These are phyloP conservation scores for Teleopsis dalmanni DNA, from an alignment of 1,140 invertebrate genomes.

Conservation along the genomic window DNA sequence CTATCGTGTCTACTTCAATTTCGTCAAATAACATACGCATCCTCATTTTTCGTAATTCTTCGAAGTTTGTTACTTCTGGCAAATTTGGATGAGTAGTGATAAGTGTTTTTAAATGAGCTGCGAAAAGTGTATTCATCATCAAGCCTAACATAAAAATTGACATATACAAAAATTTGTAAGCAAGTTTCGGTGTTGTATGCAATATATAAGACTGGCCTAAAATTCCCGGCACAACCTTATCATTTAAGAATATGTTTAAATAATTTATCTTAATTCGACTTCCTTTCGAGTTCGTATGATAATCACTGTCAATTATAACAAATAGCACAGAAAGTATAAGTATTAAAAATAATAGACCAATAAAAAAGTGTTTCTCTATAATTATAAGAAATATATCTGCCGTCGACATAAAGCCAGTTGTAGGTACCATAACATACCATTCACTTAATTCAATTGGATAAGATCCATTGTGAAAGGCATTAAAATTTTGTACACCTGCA, in stretches of 20 bases:
- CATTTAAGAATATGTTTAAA: constrained; percentile 21
- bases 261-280: too few species aligned
- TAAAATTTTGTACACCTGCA: too few species aligned
- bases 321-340: background rate
- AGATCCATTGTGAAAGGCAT: background rate
- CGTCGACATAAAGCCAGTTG: background rate
- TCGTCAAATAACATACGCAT: background rate
- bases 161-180: background rate
- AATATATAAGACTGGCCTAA: constrained; percentile 25
- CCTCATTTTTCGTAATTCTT: background rate
- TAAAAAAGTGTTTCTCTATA: background rate
- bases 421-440: background rate
- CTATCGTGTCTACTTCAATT: background rate
- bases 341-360: background rate
- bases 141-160: background rate
- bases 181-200: background rate
- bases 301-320: too few species aligned
- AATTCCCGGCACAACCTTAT: constrained; percentile 24
- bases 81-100: background rate
- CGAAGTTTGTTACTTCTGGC: background rate
- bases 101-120: background rate
- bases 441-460: background rate
- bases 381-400: background rate
- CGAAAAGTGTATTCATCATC: background rate
- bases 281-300: too few species aligned